A percentile compares a stretch with the other conserved stretches of the same genome.
Conservation (phyloP, 2,113 vertebrate genomes). For the Hyperopisus bebe region DNA sequence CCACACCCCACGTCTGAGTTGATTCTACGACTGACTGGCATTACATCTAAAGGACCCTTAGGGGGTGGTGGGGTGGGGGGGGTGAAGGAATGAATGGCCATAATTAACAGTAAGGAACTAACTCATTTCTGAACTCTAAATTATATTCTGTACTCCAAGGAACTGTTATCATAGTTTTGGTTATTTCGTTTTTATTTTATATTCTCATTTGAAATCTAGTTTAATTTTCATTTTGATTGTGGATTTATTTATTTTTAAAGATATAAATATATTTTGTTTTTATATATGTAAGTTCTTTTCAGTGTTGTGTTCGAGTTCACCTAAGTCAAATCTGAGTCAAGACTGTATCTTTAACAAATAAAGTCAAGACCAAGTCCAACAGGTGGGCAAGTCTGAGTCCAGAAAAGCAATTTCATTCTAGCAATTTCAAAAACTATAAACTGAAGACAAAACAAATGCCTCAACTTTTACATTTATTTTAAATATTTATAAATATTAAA, state of each 20-base stretch:
- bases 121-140: background rate
- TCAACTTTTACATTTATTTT: background rate
- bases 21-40: background rate
- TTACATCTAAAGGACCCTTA: background rate
- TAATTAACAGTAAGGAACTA: background rate
- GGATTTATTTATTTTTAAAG: background rate
- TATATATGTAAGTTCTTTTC: background rate
- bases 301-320: no score
- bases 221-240: background rate
- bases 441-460: background rate
- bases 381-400: background rate
- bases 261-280: background rate
- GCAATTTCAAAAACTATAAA: background rate
- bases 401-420: background rate
- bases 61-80: no score
- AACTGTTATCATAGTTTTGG: background rate
- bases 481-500: background rate
- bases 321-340: background rate
- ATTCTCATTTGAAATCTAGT: background rate
- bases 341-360: no score
- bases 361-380: background rate
- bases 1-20: background rate
- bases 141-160: background rate
- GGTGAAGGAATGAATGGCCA: background rate
- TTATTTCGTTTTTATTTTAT: background rate